phyloP scores from a whole-genome alignment of 1,140 invertebrate species.

The Cryptotermes secundus region DNA sequence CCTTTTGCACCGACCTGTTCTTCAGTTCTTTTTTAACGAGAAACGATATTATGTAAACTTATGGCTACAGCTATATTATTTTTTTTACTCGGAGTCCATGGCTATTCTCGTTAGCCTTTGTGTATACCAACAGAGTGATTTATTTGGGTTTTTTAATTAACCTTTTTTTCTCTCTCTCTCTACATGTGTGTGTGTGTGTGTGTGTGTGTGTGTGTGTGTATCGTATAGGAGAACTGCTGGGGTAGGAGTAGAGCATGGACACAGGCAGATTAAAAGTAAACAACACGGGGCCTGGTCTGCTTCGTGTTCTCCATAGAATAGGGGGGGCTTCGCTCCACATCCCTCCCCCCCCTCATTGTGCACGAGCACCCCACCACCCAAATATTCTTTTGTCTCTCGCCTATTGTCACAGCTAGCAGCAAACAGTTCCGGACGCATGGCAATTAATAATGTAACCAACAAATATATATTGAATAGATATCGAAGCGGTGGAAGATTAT shows the following conservation, averaged over 20 bases:
- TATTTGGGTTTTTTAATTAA: slow-evolving; percentile 29
- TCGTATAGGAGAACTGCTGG: slow-evolving; percentile 21
- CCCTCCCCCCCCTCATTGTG: neutral
- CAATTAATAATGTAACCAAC: slow-evolving; percentile 25
- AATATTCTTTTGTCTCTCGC: neutral
- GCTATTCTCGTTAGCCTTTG: slow-evolving; percentile 29
- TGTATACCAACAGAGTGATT: slow-evolving; percentile 27
- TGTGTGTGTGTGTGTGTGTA: neutral
- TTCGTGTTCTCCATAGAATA: slow-evolving; percentile 4
- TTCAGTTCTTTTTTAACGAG: slow-evolving; percentile 18
- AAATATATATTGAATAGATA: slow-evolving; percentile 25
- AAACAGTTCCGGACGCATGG: slow-evolving; percentile 14
- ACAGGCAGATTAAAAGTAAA: slow-evolving; percentile 26
- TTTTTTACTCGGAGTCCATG: slow-evolving; percentile 14
- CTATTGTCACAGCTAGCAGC: slow-evolving; percentile 24
- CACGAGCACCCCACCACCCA: neutral
- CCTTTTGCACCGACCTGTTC: neutral
- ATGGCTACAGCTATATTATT: slow-evolving; percentile 20
- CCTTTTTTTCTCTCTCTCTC: slow-evolving; percentile 24
- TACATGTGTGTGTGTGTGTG: too few relatives aligned
- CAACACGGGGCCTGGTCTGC: slow-evolving; percentile 15
- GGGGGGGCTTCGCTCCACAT: neutral
- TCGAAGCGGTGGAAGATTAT: slow-evolving; percentile 7
- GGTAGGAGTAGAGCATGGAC: slow-evolving; percentile 20
- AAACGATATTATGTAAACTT: slow-evolving; percentile 18